Evolutionary conservation across 2,888 invertebrate species (phyloP).

Genomic region (Tenthredo distinguenda): DNA sequence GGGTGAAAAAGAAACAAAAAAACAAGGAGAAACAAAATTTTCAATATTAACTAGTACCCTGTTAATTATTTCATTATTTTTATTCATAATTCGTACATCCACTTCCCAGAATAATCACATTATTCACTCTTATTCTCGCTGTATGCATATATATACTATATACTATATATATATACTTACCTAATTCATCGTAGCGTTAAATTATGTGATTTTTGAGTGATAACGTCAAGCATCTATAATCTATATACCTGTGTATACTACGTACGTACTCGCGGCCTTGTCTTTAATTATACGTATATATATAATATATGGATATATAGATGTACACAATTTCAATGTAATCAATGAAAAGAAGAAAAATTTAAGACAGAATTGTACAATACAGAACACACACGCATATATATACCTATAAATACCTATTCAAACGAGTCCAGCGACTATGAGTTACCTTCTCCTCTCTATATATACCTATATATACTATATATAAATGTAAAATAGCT

Average conservation of each 20-base stretch:
- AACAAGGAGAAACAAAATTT: background rate
- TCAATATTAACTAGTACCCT: too few species aligned
- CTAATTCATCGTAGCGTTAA: background rate
- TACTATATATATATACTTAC: background rate
- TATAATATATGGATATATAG: background rate
- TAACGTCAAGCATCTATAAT: background rate
- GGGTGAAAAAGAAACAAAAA: background rate
- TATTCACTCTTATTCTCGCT: background rate
- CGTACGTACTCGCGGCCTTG: background rate
- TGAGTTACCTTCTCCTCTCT: background rate
- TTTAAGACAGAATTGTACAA: background rate
- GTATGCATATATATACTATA: background rate
- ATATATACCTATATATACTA: background rate
- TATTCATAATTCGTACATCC: background rate
- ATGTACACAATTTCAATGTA: background rate
- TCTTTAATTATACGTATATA: background rate
- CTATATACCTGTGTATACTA: background rate
- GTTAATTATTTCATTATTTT: background rate
- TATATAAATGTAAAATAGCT: background rate
- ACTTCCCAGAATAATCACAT: background rate
- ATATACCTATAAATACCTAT: background rate
- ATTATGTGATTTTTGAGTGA: slow-evolving; percentile 2
- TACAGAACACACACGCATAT: background rate
- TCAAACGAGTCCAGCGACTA: background rate
- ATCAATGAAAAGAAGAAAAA: background rate